These are phyloP conservation scores for Cephalopterus ornatus DNA, from an alignment of 2,113 vertebrate species.

Conservation along the genomic window DNA sequence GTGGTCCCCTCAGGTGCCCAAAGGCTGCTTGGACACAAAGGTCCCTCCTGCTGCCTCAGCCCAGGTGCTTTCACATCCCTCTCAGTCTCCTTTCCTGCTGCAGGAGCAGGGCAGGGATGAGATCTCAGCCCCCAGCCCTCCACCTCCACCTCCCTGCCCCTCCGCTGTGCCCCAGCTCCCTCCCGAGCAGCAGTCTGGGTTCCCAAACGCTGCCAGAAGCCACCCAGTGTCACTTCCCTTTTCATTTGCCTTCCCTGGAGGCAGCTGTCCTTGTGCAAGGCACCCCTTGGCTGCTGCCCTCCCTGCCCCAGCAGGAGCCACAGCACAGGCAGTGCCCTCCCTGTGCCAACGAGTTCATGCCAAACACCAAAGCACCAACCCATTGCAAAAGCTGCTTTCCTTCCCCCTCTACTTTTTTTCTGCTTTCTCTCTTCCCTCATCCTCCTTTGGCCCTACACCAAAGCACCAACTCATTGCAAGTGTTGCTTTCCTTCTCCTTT, in stretches of 20 bases:
- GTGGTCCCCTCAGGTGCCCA: neutral
- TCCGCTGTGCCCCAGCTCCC: neutral
- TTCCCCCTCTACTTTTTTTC: neutral
- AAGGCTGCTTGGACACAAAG: neutral
- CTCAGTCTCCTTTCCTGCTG: neutral
- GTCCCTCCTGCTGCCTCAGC: neutral
- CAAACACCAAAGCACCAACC: neutral
- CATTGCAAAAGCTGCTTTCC: neutral
- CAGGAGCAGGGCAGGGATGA: neutral
- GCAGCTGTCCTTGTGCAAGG: neutral
- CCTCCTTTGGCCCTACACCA: neutral
- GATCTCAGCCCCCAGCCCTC: neutral
- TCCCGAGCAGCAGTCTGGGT: fast-evolving
- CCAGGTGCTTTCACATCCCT: fast-evolving
- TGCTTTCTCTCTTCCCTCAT: neutral
- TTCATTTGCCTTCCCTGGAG: neutral
- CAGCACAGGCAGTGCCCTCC: neutral
- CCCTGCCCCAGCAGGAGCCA: neutral
- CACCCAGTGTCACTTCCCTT: neutral
- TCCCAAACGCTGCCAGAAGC: neutral
- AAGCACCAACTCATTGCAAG: neutral
- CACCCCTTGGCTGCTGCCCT: neutral
- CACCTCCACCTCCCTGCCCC: neutral
- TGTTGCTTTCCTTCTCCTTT: neutral
- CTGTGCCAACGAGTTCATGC: neutral